Percentiles rank a stretch among this genome's conserved stretches.
phyloP scores from a whole-genome alignment of 2,797 vertebrate genomes.

The Sebastes umbrosus region DNA sequence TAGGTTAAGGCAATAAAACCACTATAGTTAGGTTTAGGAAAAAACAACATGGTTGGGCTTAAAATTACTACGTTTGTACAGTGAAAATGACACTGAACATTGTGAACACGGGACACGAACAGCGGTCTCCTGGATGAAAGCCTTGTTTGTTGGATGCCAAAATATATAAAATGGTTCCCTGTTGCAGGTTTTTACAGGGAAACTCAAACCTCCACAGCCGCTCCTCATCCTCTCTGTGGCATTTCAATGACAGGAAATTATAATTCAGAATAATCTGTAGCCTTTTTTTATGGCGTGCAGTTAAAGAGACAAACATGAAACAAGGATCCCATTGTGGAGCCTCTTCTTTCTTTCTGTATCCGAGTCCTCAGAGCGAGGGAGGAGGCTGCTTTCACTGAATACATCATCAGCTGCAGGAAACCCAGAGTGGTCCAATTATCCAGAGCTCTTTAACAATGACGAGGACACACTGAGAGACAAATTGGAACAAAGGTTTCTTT shows the following conservation, averaged over 20 bases:
- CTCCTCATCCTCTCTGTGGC: background rate
- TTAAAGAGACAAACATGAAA: background rate
- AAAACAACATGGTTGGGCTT: too few species aligned
- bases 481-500: constrained; percentile 23
- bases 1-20: too few species aligned
- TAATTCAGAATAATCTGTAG: constrained; percentile 2
- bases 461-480: background rate
- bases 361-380: background rate
- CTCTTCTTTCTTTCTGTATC: background rate
- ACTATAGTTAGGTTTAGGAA: too few species aligned
- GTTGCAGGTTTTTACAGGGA: background rate
- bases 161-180: background rate
- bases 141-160: too few species aligned
- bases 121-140: too few species aligned
- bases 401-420: constrained; percentile 32
- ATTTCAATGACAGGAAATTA: constrained; percentile 15
- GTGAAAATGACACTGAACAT: too few species aligned
- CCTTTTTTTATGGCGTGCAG: background rate
- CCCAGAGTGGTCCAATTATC: constrained; percentile 11
- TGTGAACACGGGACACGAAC: too few species aligned
- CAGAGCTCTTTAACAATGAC: constrained; percentile 19
- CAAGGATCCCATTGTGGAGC: constrained; percentile 1
- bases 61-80: too few species aligned
- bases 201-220: background rate
- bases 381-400: constrained; percentile 23